Base-by-base conservation (phyloP, 1,140 invertebrate genomes). In the Helicoverpa armigera region DNA sequence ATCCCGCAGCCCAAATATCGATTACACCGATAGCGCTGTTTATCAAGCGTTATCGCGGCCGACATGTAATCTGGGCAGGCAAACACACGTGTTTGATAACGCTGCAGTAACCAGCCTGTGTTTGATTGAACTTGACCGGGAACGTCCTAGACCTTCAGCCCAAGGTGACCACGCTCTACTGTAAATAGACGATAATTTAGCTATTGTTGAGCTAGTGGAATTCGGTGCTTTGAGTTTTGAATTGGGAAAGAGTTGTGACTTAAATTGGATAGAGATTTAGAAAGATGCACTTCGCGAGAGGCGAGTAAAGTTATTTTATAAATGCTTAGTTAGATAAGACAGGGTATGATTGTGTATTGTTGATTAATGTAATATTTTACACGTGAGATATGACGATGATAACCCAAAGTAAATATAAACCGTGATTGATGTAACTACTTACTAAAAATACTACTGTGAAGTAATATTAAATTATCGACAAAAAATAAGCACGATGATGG, bases 111-210 rank as follows among this genome's bases (percentile, higher is more conserved):
- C n/a, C 50, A 48, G 12, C 16, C 18, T 53, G 7, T 43, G 35
- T 43, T 43, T 9, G 35, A 43, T 53, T 72, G 69, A 72, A 72
- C 69, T 72, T 72, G 69, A 72, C 69, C 69, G 69, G 18, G 16
- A 9, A 13, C 60, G 29, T 18, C 16, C 43, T 50, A 50, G 65
- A 69, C 65, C 63, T 67, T 43, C 31, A 23, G 18, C 12, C 12
- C 69, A 23, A 53, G 50, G 50, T 72, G 50, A 53, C 69, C 43
- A 23, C 43, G 11, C 48, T 70, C 50, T 72, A 51, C 18, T 72
- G 16, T 60, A 60, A 11, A 43, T 43, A 43, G 35, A 43, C 35
- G 3, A 43, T 43, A 43, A 43, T 43, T 43, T 43, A 43, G 5
- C 35, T 43, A 43, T 43, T 43, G 35, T 43, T 23, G 5, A 7